These are phyloP conservation scores for Acinonyx jubatus DNA, from an alignment of 2,113 vertebrate genomes.

Conservation along the genomic window DNA sequence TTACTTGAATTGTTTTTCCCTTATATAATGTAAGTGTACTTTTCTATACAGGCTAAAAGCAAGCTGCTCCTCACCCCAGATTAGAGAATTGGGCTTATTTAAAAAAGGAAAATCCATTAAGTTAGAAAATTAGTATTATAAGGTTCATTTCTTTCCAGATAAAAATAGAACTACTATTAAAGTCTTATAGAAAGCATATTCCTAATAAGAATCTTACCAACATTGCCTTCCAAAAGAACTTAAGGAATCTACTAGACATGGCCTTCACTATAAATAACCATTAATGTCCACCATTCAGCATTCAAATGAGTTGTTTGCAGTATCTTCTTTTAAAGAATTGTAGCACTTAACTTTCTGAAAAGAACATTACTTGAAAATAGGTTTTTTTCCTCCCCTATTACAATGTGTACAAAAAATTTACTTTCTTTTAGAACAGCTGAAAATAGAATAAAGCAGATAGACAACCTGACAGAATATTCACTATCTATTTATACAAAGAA, in stretches of 20 bases:
- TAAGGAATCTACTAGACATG: slow-evolving; percentile 37
- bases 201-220: slow-evolving; percentile 55
- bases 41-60: not conserved
- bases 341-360: slow-evolving; percentile 47
- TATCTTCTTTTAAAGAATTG: slow-evolving; percentile 38
- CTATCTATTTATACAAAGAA: not conserved
- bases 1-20: slow-evolving; percentile 10
- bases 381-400: not conserved
- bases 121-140: slow-evolving; percentile 61
- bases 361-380: not conserved
- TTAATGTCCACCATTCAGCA: not conserved
- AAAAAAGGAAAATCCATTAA: slow-evolving; percentile 55
- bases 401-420: not conserved
- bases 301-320: slow-evolving; percentile 46
- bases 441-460: not conserved
- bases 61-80: not conserved
- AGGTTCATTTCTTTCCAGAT: slow-evolving; percentile 60
- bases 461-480: slow-evolving; percentile 5
- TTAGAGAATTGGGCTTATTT: slow-evolving; percentile 31
- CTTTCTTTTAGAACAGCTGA: not conserved
- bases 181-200: slow-evolving; percentile 49
- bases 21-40: not conserved
- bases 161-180: slow-evolving; percentile 67
- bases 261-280: slow-evolving; percentile 39
- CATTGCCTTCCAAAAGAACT: slow-evolving; percentile 29